phyloP scores from a whole-genome alignment of 64 coral and sea anemone genomes.

The Montipora foliosa region DNA sequence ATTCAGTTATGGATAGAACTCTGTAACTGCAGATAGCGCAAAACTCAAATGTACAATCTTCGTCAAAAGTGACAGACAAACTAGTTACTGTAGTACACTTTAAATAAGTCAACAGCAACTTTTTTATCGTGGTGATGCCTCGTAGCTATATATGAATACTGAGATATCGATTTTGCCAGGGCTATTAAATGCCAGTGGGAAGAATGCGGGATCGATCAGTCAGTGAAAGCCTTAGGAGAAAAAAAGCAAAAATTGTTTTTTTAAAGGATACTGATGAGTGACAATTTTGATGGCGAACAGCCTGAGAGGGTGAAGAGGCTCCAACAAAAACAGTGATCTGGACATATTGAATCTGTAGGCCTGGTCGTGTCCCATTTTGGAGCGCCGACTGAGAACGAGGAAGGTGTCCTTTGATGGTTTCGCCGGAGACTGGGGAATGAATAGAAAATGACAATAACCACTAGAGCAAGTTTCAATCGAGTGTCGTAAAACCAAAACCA shows the following conservation, averaged over 20 bases:
- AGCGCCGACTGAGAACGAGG: slow-evolving; percentile 69
- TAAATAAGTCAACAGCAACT: too few relatives aligned
- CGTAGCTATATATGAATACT: too few relatives aligned
- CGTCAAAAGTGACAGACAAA: too few relatives aligned
- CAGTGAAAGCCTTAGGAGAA: too few relatives aligned
- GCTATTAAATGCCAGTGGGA: too few relatives aligned
- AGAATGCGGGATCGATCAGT: too few relatives aligned
- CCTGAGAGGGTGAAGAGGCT: slow-evolving; percentile 69
- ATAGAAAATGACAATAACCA: not conserved
- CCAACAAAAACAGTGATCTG: slow-evolving; percentile 63
- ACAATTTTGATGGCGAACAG: slow-evolving; percentile 64
- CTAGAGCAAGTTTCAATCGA: too few relatives aligned
- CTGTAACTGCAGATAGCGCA: too few relatives aligned
- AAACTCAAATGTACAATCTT: too few relatives aligned
- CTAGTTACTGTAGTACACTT: too few relatives aligned
- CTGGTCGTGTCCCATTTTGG: slow-evolving; percentile 70
- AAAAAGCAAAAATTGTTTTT: not conserved
- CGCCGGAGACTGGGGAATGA: not conserved
- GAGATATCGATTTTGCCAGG: too few relatives aligned
- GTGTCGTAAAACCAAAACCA: not conserved
- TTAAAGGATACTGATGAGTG: slow-evolving; percentile 82
- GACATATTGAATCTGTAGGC: slow-evolving; percentile 84
- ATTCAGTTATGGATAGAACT: slow-evolving; percentile 3
- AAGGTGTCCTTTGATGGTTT: slow-evolving; percentile 77
- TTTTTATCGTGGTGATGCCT: too few relatives aligned